These are phyloP conservation scores for Ctenomys sociabilis DNA, from an alignment of 2,113 vertebrate genomes.

Conservation along the genomic window DNA sequence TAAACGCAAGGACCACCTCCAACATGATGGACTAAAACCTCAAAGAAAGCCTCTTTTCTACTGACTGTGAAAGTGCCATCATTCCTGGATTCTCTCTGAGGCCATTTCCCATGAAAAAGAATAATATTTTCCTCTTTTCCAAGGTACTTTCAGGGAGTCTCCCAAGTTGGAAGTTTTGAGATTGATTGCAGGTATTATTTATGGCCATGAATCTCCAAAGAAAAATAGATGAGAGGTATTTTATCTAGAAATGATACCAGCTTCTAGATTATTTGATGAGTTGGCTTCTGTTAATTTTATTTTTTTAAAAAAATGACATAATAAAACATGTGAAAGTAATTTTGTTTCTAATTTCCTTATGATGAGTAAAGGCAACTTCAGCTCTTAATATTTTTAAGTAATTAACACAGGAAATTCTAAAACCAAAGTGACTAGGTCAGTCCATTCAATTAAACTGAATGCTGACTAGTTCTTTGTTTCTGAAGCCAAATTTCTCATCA, in stretches of 20 bases:
- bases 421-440: background rate
- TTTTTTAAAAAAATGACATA: background rate
- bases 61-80: background rate
- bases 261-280: conserved; percentile 76
- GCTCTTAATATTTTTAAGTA: conserved; percentile 16
- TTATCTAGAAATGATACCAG: conserved; percentile 81
- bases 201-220: conserved; percentile 74
- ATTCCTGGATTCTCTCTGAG: background rate
- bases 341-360: conserved; percentile 25
- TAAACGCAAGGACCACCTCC: background rate
- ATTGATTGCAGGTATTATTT: conserved; percentile 73
- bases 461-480: conserved; percentile 69
- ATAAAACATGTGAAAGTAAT: background rate
- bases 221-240: conserved; percentile 52
- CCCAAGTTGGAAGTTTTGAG: conserved; percentile 76
- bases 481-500: conserved; percentile 67
- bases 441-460: conserved; percentile 12
- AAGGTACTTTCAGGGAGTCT: conserved; percentile 61
- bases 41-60: background rate
- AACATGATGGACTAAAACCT: background rate
- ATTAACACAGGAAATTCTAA: background rate
- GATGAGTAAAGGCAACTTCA: conserved; percentile 8
- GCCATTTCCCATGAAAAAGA: background rate
- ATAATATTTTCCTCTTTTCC: background rate
- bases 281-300: background rate